Base-by-base conservation (phyloP, 2,797 vertebrate genomes). In the Acanthiza pusilla region DNA sequence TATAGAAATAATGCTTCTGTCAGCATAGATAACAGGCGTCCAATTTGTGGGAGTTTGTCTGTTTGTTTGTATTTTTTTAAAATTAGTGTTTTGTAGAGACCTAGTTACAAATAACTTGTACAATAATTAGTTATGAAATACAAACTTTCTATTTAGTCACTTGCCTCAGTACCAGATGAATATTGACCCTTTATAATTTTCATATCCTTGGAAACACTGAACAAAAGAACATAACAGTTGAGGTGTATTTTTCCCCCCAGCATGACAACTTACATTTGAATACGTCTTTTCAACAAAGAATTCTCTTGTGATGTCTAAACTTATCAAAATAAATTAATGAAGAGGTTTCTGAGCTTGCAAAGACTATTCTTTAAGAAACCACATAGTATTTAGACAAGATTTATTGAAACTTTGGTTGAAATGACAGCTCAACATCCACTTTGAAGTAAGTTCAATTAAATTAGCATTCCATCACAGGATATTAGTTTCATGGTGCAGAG, bases 361-460 rank as follows among this genome's bases (percentile, higher is more conserved):
- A 79, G 60, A 61, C 65, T 67, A 45, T 95, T 80, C 17, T 88
- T 94, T 55, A 85, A 74, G 68, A 54, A 91, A 84, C 51, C 55
- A 45, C 21, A 29, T 5, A 55, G 19, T 21, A 81, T 78, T 93
- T 93, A 72, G 42, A 61, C 65, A 94, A 91, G 47, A 89, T 87
- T 89, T 95, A 91, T 91, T 78, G 72, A 89, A 91, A 93, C 45
- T 93, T 89, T 58, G 3, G 16, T 62, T 91, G n/a, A 80, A 94
- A 92, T 83, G 81, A 93, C 86, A 93, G 40, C 27, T 91, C 40
- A 82, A 71, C 81, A 85, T 85, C 50, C 16, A 2, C 53, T 89
- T 89, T 0, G 1, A 79, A 85, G 20, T 84, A 84, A 75, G 38
- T 92, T 87, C 63, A 83, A 68, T 94, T 94, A 83, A 91, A 96